Base-by-base conservation (phyloP, 1,140 invertebrate genomes). In the Zeugodacus cucurbitae region DNA sequence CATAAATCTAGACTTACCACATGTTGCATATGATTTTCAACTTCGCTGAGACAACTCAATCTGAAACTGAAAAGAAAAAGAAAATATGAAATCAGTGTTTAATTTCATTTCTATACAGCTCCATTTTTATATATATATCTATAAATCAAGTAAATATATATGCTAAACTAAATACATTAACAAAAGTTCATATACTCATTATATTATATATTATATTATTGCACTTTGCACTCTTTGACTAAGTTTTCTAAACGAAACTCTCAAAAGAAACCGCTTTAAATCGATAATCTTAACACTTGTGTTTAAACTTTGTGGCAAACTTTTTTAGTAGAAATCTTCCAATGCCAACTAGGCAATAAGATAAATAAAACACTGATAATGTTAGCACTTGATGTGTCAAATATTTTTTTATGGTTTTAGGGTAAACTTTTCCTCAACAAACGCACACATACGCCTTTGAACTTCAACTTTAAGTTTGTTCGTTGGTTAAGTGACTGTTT, bases 351-450 rank as follows among this genome's bases (percentile, higher is more conserved):
- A 41, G 17, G 67, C 67, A 74, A 74, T 74, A 74, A 37, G 20
- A 74, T 74, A 74, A 74, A 74, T 74, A 74, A 74, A 67, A 67
- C 26, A 74, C 37, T 74, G 34, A 41, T 74, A 74, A 74, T 74
- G 67, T 74, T 74, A 32, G 32, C 67, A 74, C 67, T 74, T 74
- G 67, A 74, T 41, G 67, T 74, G 67, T 74, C 34, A 74, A 74
- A 74, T 74, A 74, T 74, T n/a, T 74, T 64, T 74, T 41, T 74
- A 74, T 37, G 67, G 17, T 32, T 74, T 37, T 74, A 41, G 67
- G 6, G 32, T 37, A 37, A 74, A 74, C 34, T 37, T 74, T 74
- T 74, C 67, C 17, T 34, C 14, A n/a, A 67, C 64, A 67, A 29
- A 17, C 59, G 10, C 67, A 74, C 8, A 41, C 34, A 74, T 20